These are phyloP conservation scores for Pseudomyrmex pallidus DNA, from an alignment of 1,140 invertebrate species.

Conservation along the genomic window DNA sequence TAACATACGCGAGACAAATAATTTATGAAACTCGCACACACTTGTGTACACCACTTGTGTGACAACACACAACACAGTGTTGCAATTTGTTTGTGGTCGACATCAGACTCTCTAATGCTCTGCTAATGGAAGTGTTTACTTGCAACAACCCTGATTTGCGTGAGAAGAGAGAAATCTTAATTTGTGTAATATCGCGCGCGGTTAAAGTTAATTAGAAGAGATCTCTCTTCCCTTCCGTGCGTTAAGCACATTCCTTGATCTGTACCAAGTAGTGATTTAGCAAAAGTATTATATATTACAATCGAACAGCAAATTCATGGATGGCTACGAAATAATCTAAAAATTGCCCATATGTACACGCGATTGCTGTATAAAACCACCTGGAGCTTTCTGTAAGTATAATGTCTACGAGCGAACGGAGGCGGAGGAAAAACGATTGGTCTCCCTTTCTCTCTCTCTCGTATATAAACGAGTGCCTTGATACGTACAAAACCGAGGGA, in stretches of 20 bases:
- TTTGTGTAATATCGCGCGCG: too few relatives aligned
- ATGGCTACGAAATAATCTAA: neutral
- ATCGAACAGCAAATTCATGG: neutral
- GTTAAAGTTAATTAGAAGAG: slow-evolving; percentile 59
- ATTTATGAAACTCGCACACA: too few relatives aligned
- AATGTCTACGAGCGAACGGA: neutral
- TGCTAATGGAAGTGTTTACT: slow-evolving; percentile 72
- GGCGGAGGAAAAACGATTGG: neutral
- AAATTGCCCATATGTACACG: neutral
- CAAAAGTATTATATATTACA: neutral
- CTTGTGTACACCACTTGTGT: neutral
- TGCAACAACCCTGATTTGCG: slow-evolving; percentile 52
- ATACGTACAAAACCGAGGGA: slow-evolving; percentile 63
- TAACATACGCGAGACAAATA: too few relatives aligned
- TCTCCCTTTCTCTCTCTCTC: neutral
- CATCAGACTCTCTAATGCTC: slow-evolving; percentile 54
- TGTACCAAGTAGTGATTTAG: neutral
- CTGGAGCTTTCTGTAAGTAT: neutral
- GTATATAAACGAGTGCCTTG: neutral
- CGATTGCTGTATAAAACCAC: neutral
- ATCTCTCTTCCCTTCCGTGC: slow-evolving; percentile 18
- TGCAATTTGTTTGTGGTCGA: slow-evolving; percentile 48
- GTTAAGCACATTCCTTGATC: neutral
- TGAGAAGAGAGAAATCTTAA: neutral
- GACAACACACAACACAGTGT: neutral